Conservation (phyloP, 2,113 vertebrate genomes). For the Leptobrachium ailaonicum region DNA sequence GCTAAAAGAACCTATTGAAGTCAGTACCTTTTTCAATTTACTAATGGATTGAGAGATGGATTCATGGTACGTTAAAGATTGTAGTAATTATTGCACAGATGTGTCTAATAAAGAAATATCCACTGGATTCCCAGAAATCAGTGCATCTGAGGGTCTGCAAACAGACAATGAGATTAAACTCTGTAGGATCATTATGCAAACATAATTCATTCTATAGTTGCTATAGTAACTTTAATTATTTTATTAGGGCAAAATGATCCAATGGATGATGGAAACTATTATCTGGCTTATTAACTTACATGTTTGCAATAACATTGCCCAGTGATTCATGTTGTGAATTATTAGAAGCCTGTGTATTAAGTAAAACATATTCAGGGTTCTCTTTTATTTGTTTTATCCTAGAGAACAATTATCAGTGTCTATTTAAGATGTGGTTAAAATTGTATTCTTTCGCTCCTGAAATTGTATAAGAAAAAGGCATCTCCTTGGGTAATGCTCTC, state of each 20-base stretch:
- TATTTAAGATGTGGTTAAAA: too few relatives aligned
- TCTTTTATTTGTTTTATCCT: too few relatives aligned
- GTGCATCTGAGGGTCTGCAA: conserved; percentile 5
- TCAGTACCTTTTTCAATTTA: not conserved
- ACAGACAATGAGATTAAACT: conserved; percentile 53
- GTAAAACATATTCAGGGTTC: too few relatives aligned
- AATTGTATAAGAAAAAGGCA: too few relatives aligned
- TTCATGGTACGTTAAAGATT: conserved; percentile 54
- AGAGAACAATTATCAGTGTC: too few relatives aligned
- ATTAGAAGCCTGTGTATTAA: too few relatives aligned
- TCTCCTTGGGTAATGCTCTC: too few relatives aligned
- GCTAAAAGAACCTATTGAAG: too few relatives aligned
- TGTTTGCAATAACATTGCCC: not conserved
- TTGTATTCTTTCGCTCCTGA: too few relatives aligned
- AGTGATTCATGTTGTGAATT: not conserved
- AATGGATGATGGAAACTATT: not conserved
- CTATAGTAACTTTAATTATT: conserved; percentile 69
- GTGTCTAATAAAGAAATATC: conserved; percentile 69
- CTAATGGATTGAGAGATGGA: conserved; percentile 2
- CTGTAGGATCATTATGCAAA: conserved; percentile 59
- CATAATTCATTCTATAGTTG: conserved; percentile 64
- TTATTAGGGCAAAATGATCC: conserved; percentile 11
- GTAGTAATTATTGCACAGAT: conserved; percentile 67
- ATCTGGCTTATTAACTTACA: not conserved
- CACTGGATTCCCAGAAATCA: conserved; percentile 59